Percentiles rank a stretch among this genome's conserved stretches.
phyloP scores from a whole-genome alignment of 2,797 vertebrate species.

The Acanthopagrus latus region DNA sequence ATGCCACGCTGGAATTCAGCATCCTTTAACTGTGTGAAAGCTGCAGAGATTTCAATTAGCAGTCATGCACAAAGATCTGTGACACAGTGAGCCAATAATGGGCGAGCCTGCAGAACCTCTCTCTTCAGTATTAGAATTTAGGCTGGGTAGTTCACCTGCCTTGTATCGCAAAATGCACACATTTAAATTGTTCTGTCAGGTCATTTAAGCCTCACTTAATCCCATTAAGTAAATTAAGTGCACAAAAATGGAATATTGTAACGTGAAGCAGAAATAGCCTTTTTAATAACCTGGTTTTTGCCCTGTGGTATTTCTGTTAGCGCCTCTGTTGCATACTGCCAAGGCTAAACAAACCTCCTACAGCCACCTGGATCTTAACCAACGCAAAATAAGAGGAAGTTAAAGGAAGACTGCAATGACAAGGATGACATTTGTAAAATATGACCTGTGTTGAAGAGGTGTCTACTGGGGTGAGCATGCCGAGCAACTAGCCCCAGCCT shows the following conservation, averaged over 20 bases:
- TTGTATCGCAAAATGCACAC: not conserved
- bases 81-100: not conserved
- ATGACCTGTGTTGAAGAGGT: too few relatives aligned
- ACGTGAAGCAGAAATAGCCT: not conserved
- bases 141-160: not conserved
- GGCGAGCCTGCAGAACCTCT: not conserved
- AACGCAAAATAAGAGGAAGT: not conserved
- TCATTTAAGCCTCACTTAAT: conserved; percentile 8
- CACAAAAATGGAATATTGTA: not conserved
- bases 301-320: too few relatives aligned
- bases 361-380: not conserved
- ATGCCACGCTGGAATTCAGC: not conserved
- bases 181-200: not conserved
- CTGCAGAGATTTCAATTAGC: not conserved
- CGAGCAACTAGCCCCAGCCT: too few relatives aligned
- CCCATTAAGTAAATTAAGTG: not conserved
- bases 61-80: not conserved
- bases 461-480: too few relatives aligned
- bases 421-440: not conserved
- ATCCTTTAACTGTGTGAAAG: not conserved
- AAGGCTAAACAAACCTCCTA: not conserved
- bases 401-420: too few relatives aligned
- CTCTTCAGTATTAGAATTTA: not conserved
- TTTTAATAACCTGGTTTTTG: too few relatives aligned
- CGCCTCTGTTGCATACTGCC: not conserved